Evolutionary conservation across 1,140 invertebrate species (phyloP), one percentile per base, ranked within the genome.

Genomic region (Brachionus koreanus): DNA sequence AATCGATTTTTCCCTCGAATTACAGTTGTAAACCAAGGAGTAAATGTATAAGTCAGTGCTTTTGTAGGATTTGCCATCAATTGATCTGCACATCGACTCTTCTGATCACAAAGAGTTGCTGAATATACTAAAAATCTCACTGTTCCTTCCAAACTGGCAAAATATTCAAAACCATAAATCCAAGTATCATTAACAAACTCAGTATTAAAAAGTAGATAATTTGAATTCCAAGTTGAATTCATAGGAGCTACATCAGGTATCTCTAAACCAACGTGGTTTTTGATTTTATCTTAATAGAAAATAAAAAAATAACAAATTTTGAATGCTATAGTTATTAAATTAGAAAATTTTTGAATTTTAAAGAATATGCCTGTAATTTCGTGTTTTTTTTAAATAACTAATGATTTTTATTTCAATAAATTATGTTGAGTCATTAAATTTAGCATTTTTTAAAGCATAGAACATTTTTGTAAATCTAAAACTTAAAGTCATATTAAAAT

Each of bases 151-250:
- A 39, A 3, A 37, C 33, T 39, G 29, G 65, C 65, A 69, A 39
- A 69, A n/a, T 69, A 69, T 39, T 69, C 65, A 69, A 69, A 69
- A 5, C 65, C 65, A 69, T 69, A 39, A 69, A 69, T 69, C 33
- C 35, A 69, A 37, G 65, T 69, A 10, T 69, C 65, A 39, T 39
- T 69, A 13, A 37, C 13, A 69, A 69, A 69, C 19, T 69, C 65
- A 3, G 65, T 39, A 39, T 69, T 69, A 0, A 69, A 39, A 1
- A 69, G n/a, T 10, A 69, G 19, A 19, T 37, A 69, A 69, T 39
- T 37, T 19, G 29, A n/a, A 16, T 12, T 23, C 65, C 65, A 69
- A 19, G 65, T 69, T 5, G 16, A 19, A 13, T 33, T 63, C 19
- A 10, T 29, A 0, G 63, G 63, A 9, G 63, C 10, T 3, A 13